Conservation (phyloP, 1,140 invertebrate species). For the Drosophila trapezifrons region DNA sequence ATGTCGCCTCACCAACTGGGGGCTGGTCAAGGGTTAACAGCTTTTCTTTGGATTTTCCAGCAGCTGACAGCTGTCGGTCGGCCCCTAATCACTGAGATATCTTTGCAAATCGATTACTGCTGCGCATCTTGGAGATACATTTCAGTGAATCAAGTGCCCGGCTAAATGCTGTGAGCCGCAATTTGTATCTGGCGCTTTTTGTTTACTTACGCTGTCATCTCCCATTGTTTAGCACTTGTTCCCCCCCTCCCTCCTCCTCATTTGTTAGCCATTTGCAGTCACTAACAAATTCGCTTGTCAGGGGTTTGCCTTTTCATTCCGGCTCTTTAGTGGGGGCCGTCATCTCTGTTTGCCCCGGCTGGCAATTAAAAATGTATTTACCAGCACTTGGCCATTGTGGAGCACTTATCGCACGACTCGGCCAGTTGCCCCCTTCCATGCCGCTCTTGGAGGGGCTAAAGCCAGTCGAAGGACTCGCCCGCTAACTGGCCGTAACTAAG, state of each 20-base stretch:
- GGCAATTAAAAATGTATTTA: constrained; percentile 75
- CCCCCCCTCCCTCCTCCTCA: constrained; percentile 21
- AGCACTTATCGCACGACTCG: constrained; percentile 39
- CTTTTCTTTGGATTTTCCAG: constrained; percentile 12
- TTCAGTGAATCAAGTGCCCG: constrained; percentile 71
- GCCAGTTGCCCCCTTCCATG: constrained; percentile 20
- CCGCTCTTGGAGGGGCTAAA: constrained; percentile 26
- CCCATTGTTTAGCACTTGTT: constrained; percentile 61
- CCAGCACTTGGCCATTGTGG: constrained; percentile 60
- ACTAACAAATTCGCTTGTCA: constrained; percentile 63
- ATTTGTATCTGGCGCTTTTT: constrained; percentile 71
- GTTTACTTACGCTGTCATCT: constrained; percentile 77
- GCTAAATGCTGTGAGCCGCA: constrained; percentile 68
- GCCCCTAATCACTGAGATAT: constrained; percentile 29
- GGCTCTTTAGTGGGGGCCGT: constrained; percentile 57
- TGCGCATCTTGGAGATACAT: constrained; percentile 52
- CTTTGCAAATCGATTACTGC: constrained; percentile 58
- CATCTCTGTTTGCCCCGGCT: constrained; percentile 65
- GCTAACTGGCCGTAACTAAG: constrained; percentile 35
- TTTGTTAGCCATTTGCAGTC: constrained; percentile 74
- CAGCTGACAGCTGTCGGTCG: constrained; percentile 38
- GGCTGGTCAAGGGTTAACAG: constrained; percentile 36
- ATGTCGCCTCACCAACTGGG: constrained; percentile 1
- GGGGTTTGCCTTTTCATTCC: constrained; percentile 21
- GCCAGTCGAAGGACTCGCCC: constrained; percentile 49